Evolutionary conservation across 2,888 invertebrate species (phyloP).

Genomic region (Sminthurides aquaticus): DNA sequence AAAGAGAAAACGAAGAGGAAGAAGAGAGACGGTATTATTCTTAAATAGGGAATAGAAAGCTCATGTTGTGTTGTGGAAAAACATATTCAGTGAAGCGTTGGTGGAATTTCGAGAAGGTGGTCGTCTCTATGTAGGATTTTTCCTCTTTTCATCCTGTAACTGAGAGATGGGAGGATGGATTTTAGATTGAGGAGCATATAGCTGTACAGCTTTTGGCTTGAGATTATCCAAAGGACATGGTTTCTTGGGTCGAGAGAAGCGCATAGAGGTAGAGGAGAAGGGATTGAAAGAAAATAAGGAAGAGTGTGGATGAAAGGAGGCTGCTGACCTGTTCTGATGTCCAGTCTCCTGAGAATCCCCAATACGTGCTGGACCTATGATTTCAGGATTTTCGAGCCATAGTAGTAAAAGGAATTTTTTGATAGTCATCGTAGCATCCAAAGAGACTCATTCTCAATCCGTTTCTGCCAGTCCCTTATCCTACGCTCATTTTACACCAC

Average conservation of each 20-base stretch:
- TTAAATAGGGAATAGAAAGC: too few species aligned
- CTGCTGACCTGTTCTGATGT: conserved; percentile 1
- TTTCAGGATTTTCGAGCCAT: neutral
- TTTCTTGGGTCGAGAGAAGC: neutral
- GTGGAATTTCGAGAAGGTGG: conserved; percentile 2
- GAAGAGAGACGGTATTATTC: too few species aligned
- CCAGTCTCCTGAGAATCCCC: neutral
- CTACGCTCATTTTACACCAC: neutral
- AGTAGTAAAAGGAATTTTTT: neutral
- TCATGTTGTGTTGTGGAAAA: conserved; percentile 1
- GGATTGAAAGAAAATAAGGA: neutral
- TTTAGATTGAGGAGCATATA: neutral
- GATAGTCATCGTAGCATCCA: too few species aligned
- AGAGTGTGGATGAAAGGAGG: neutral
- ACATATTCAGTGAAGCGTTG: conserved; percentile 6
- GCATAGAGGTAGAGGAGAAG: neutral
- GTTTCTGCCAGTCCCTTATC: too few species aligned
- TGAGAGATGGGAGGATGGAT: neutral
- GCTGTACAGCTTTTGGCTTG: neutral
- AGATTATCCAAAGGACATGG: neutral
- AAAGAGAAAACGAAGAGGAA: neutral
- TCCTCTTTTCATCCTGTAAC: neutral
- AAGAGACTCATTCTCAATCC: neutral
- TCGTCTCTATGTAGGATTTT: neutral
- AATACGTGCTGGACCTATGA: conserved; percentile 4